Base-by-base conservation (phyloP, 1,140 invertebrate species). In the Lordiphosa clarofinis region DNA sequence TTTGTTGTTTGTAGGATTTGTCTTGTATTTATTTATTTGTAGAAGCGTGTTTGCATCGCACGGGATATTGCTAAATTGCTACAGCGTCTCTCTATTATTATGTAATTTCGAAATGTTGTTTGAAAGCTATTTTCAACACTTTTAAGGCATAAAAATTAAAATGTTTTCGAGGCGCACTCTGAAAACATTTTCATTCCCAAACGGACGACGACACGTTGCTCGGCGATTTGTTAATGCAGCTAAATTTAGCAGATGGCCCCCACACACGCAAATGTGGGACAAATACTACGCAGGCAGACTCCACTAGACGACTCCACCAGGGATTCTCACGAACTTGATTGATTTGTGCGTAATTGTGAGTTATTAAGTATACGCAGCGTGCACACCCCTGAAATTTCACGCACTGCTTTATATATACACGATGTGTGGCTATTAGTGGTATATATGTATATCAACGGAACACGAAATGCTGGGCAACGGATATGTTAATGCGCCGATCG, bases 401-500 rank as follows among this genome's bases (percentile, higher is more conserved):
- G 52, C 28, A 82, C 47, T 28, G 28, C 28, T 8, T 31, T 31
- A 31, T 31, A 79, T 54, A 63, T 56, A 73, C 61, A 56, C 21
- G 4, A 2, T 40, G 38, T 42, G 21, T 24, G 21, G 21, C 21
- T 24, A 42, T 28, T 10, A 35, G 31, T 19, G 24, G 24, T n/a
- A 8, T 35, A 44, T 46, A 28, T 43, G 31, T 10, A 24, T 24
- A 24, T 24, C 21, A 5, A 42, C 24, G 9, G 43, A 47, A 55
- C 37, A 12, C 35, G 31, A 47, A 60, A 69, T 54, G 75, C 55
- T 79, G 82, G 82, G 82, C 82, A 86, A 86, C 82, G 82, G 82
- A 87, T 81, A 86, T 87, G 86, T 87, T 73, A 66, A 74, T 76
- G 71, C 70, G 73, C 55, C 86, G 86, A 88, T 88, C 79, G 81